Conservation (phyloP, 2,113 vertebrate genomes). For the Pontoporia blainvillei region DNA sequence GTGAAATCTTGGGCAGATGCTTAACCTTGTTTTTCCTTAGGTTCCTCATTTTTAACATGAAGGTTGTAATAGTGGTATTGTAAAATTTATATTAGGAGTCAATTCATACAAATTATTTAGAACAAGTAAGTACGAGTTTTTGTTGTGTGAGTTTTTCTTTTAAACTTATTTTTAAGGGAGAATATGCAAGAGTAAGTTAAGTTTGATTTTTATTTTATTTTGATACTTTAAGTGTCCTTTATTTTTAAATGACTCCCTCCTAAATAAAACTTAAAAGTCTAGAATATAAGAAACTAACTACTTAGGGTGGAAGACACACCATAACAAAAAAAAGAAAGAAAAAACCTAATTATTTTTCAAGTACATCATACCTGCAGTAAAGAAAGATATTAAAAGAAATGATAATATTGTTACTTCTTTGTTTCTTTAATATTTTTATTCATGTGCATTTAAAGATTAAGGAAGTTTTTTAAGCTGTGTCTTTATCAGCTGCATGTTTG, state of each 20-base stretch:
- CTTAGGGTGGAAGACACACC: neutral
- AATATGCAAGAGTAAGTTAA: neutral
- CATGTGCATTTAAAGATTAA: neutral
- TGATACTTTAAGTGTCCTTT: neutral
- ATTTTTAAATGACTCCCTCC: neutral
- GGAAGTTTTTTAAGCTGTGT: neutral
- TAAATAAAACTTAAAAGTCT: neutral
- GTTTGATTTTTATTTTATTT: neutral
- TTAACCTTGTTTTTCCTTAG: neutral
- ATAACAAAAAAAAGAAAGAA: neutral
- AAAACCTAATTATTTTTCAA: neutral
- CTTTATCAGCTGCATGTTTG: neutral
- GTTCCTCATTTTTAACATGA: neutral
- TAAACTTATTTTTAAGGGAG: neutral
- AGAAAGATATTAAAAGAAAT: neutral
- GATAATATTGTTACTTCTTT: neutral
- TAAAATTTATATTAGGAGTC: neutral
- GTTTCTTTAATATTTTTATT: neutral
- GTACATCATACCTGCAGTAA: neutral
- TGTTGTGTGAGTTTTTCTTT: neutral
- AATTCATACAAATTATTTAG: neutral
- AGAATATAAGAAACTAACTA: neutral
- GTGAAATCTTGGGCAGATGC: neutral
- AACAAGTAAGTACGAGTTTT: neutral
- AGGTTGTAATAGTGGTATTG: neutral